Percentiles rank a stretch among this genome's conserved stretches.
Evolutionary conservation across 1,140 invertebrate genomes (phyloP).

Genomic region (Drosophila varians): DNA sequence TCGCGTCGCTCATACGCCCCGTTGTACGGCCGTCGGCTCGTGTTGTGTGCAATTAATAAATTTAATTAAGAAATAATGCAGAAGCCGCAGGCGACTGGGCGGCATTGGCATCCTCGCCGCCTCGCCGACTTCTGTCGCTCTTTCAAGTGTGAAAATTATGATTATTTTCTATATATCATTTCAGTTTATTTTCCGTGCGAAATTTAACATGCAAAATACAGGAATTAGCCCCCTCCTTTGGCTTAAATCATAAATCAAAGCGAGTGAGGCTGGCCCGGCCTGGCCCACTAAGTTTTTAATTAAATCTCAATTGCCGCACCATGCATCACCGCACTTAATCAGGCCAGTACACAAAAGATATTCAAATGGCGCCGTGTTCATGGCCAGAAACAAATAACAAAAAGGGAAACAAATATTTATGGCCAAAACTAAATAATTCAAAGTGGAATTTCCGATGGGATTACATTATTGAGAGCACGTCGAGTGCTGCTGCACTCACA

Average conservation of each 20-base stretch:
- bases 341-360: slow-evolving; percentile 36
- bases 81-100: slow-evolving; percentile 14
- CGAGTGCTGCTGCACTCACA: slow-evolving; percentile 36
- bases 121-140: slow-evolving; percentile 43
- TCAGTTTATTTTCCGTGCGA: slow-evolving; percentile 41
- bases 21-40: slow-evolving; percentile 57
- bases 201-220: slow-evolving; percentile 61
- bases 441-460: slow-evolving; percentile 6
- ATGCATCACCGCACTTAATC: slow-evolving; percentile 41
- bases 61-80: slow-evolving; percentile 81
- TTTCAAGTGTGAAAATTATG: slow-evolving; percentile 81
- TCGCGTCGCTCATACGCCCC: slow-evolving; percentile 50
- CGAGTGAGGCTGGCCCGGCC: slow-evolving; percentile 9
- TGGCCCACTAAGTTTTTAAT: slow-evolving; percentile 55
- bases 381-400: background rate
- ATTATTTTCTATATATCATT: slow-evolving; percentile 66
- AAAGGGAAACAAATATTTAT: background rate
- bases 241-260: slow-evolving; percentile 50
- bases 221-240: slow-evolving; percentile 37
- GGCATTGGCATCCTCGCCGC: too few relatives aligned
- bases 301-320: slow-evolving; percentile 39
- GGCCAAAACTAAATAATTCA: slow-evolving; percentile 8
- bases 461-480: slow-evolving; percentile 22
- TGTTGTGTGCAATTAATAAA: slow-evolving; percentile 82
- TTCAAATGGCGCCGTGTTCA: slow-evolving; percentile 2